These are phyloP conservation scores for Glareola pratincola DNA, from an alignment of 2,113 vertebrate genomes.

Conservation along the genomic window DNA sequence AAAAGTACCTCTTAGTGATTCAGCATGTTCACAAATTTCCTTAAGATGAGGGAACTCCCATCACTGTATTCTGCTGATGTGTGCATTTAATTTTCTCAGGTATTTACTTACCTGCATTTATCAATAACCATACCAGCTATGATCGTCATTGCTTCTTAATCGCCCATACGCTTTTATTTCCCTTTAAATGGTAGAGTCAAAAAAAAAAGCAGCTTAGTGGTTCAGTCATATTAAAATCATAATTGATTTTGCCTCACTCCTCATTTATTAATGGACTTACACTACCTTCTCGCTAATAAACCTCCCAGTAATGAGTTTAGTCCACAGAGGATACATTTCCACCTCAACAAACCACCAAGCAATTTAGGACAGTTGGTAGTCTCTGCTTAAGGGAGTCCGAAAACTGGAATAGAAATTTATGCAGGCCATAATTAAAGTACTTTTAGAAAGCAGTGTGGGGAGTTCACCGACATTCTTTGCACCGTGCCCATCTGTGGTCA, in stretches of 20 bases:
- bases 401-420: conserved; percentile 64
- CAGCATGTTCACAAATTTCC: not conserved
- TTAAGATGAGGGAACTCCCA: not conserved
- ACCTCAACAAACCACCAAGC: conserved; percentile 67
- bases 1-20: not conserved
- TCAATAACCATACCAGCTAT: not conserved
- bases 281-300: conserved; percentile 62
- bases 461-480: not conserved
- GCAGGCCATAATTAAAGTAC: conserved; percentile 62
- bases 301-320: conserved; percentile 64
- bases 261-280: conserved; percentile 65
- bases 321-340: conserved; percentile 57
- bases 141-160: not conserved
- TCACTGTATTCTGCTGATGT: not conserved
- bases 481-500: conserved; percentile 51
- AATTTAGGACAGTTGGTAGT: conserved; percentile 70
- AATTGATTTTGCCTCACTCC: conserved; percentile 68
- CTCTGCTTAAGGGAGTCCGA: conserved; percentile 57
- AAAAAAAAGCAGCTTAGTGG: conserved; percentile 25
- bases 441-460: conserved; percentile 38
- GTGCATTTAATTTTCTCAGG: not conserved
- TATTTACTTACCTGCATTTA: not conserved
- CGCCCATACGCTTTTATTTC: conserved; percentile 26
- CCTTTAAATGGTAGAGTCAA: not conserved
- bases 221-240: conserved; percentile 65